A percentile compares a stretch with the other conserved stretches of the same genome.
Conservation (phyloP, 2,113 vertebrate species). For the Hepsetus odoe region DNA sequence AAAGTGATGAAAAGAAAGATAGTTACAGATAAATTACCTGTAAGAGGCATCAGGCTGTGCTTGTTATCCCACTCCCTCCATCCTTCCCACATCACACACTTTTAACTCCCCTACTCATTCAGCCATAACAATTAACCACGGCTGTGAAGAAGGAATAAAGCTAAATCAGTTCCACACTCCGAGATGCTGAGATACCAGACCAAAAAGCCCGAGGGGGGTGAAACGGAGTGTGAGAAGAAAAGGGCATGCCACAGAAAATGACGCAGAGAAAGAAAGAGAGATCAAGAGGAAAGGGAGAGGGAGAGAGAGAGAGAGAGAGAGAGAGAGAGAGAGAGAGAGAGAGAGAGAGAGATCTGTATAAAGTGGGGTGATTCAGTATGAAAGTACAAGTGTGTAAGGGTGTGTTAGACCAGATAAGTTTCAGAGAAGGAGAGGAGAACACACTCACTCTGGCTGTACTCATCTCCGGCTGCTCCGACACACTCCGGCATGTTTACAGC, state of each 20-base stretch:
- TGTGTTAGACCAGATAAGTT: slow-evolving; percentile 20
- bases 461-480: slow-evolving; percentile 48
- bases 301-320: no score
- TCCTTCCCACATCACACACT: no score
- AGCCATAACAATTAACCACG: no score
- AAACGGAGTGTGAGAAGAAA: neutral
- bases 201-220: neutral
- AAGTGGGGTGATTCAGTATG: no score
- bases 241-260: slow-evolving; percentile 1
- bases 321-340: neutral
- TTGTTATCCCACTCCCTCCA: no score
- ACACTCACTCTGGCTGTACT: slow-evolving; percentile 64
- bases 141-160: no score
- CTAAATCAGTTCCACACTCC: no score
- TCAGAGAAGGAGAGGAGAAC: slow-evolving; percentile 5
- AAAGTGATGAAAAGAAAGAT: slow-evolving; percentile 15
- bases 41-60: no score
- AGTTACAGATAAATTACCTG: no score
- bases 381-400: neutral
- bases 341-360: neutral
- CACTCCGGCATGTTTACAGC: slow-evolving; percentile 61
- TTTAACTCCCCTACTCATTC: no score
- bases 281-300: neutral
- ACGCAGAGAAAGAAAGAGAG: neutral
- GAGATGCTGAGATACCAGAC: no score